Base-by-base conservation (phyloP, 1,140 invertebrate genomes). In the Drosophila biarmipes region DNA sequence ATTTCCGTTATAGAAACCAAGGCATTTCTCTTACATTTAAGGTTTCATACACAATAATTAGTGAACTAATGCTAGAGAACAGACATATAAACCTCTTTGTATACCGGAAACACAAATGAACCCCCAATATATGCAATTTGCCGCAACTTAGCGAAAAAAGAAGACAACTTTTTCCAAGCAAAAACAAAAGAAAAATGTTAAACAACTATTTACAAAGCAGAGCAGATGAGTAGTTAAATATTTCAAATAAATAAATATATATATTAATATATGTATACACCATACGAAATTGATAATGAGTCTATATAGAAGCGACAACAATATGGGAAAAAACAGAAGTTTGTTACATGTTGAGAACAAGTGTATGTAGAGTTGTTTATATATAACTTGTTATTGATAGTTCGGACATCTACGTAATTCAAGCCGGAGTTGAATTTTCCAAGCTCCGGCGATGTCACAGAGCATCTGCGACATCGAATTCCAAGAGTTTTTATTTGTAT, bases 1-100 rank as follows among this genome's bases (percentile, higher is more conserved):
- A 73, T 82, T 89, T 86, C 78, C 84, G 66, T 72, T 82, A 81
- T 68, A 87, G 74, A 89, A 86, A 89, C 84, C 82, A 69, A 82
- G 48, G 82, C 82, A 86, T 86, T 86, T 86, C 82, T 86, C 79
- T 87, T 86, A 86, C 49, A 82, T 86, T 82, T 86, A 86, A 86
- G 82, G 82, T 86, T 86, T 86, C 82, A 86, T 86, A 86, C 82
- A 86, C 82, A 86, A 86, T 86, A 86, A 86, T 87, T 87, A 86
- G 82, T 73, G 58, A 87, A 86, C 78, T 86, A 86, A 89, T 82
- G 82, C 82, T 81, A 86, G 78, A 81, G 67, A 87, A 75, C 73
- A 80, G 57, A 79, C 49, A 78, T 62, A 84, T 74, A 76, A 55
- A 80, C 45, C 56, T 81, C 67, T 81, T 77, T 81, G 86, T 80